These are phyloP conservation scores for Polypedilum pembai DNA, from an alignment of 1,140 invertebrate species.

Conservation along the genomic window DNA sequence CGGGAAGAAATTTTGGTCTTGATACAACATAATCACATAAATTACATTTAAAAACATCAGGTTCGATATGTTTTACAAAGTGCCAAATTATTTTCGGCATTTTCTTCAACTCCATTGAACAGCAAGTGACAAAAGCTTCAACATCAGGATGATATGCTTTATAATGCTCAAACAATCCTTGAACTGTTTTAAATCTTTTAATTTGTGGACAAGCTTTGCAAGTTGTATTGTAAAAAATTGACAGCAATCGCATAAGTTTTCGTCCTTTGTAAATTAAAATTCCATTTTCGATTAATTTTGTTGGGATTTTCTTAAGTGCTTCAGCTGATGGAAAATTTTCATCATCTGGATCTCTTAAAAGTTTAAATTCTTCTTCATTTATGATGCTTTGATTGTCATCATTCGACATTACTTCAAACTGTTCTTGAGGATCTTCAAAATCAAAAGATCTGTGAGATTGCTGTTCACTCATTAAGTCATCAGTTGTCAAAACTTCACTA, in stretches of 20 bases:
- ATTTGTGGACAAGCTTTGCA: slow-evolving; percentile 12
- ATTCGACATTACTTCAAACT: not conserved
- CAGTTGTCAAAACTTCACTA: not conserved
- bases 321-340: slow-evolving; percentile 27
- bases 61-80: slow-evolving; percentile 24
- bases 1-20: slow-evolving; percentile 25
- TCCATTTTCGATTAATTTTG: slow-evolving; percentile 27
- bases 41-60: slow-evolving; percentile 29
- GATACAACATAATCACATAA: slow-evolving; percentile 27
- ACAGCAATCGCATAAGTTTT: not conserved
- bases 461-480: not conserved
- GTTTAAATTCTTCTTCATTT: slow-evolving; percentile 29
- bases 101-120: not conserved
- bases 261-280: slow-evolving; percentile 22
- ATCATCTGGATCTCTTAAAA: slow-evolving; percentile 29
- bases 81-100: slow-evolving; percentile 25
- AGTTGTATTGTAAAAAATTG: slow-evolving; percentile 27
- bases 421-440: not conserved
- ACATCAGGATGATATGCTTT: not conserved
- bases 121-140: slow-evolving; percentile 24
- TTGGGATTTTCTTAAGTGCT: slow-evolving; percentile 25
- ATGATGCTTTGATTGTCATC: not conserved
- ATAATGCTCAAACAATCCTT: slow-evolving; percentile 16
- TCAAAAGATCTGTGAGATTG: not conserved
- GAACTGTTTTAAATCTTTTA: slow-evolving; percentile 20